Evolutionary conservation across 2,113 vertebrate genomes (phyloP).

Genomic region (Ailurus styani): DNA sequence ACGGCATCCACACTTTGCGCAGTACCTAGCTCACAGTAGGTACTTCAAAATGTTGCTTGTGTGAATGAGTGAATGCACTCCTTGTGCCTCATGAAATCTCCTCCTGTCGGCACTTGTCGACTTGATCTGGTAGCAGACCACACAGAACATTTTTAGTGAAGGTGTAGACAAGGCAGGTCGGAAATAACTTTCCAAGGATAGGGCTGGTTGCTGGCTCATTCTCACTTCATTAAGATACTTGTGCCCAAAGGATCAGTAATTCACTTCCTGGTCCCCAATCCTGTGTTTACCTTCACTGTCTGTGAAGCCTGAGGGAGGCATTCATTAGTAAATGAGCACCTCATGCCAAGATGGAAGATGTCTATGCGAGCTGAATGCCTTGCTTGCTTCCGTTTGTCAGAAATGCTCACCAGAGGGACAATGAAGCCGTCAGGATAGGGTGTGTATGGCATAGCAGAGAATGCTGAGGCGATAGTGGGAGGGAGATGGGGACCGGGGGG

Average conservation of each 20-base stretch:
- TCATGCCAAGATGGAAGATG: neutral
- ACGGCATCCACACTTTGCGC: neutral
- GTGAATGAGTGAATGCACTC: neutral
- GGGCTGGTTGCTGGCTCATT: neutral
- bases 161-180: slow-evolving; percentile 14
- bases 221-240: slow-evolving; percentile 30
- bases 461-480: neutral
- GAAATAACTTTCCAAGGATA: neutral
- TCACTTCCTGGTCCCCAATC: neutral
- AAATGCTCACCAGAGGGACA: neutral
- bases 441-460: neutral
- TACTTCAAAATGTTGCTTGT: neutral
- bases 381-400: slow-evolving; percentile 6
- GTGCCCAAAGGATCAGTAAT: slow-evolving; percentile 15
- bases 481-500: neutral
- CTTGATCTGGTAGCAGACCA: neutral
- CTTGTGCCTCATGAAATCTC: neutral
- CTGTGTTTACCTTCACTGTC: neutral
- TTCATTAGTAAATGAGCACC: slow-evolving; percentile 17
- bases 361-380: neutral
- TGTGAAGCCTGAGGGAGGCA: neutral
- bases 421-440: neutral
- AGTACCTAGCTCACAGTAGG: neutral
- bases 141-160: neutral
- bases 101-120: neutral